Conservation (phyloP, 2,113 vertebrate species). For the Calyptomena viridis region DNA sequence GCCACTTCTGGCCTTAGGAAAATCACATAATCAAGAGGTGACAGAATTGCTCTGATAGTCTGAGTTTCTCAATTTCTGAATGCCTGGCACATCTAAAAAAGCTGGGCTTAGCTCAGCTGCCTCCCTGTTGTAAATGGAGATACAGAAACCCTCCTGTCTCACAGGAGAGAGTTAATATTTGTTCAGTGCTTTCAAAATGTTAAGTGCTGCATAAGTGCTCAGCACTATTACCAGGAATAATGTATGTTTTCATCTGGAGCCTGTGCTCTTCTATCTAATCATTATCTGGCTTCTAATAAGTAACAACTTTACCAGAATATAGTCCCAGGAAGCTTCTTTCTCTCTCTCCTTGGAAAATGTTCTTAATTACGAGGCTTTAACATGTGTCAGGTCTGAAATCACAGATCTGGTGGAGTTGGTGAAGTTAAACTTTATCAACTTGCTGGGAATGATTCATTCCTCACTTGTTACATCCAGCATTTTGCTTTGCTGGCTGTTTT, state of each 20-base stretch:
- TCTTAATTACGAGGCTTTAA: background rate
- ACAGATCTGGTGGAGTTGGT: background rate
- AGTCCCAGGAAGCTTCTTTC: background rate
- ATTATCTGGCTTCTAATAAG: slow-evolving; percentile 15
- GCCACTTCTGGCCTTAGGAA: slow-evolving; percentile 20
- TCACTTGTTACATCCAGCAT: background rate
- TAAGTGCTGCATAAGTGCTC: slow-evolving; percentile 32
- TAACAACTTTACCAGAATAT: background rate
- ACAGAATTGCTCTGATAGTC: background rate
- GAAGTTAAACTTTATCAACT: background rate
- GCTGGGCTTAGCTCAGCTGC: background rate
- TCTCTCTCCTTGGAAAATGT: background rate
- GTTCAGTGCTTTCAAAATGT: slow-evolving; percentile 41
- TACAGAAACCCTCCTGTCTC: background rate
- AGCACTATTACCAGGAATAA: slow-evolving; percentile 31
- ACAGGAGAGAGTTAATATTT: slow-evolving; percentile 41
- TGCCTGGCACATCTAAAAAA: background rate
- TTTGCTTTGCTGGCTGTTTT: background rate
- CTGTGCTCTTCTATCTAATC: background rate
- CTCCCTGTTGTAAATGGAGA: background rate
- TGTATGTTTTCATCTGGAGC: slow-evolving; percentile 15
- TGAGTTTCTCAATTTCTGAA: background rate
- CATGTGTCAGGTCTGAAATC: background rate
- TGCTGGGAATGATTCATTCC: background rate
- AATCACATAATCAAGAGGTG: slow-evolving; percentile 16